Evolutionary conservation across 2,888 invertebrate genomes (phyloP).

Genomic region (Eudasyphora cyanicolor): DNA sequence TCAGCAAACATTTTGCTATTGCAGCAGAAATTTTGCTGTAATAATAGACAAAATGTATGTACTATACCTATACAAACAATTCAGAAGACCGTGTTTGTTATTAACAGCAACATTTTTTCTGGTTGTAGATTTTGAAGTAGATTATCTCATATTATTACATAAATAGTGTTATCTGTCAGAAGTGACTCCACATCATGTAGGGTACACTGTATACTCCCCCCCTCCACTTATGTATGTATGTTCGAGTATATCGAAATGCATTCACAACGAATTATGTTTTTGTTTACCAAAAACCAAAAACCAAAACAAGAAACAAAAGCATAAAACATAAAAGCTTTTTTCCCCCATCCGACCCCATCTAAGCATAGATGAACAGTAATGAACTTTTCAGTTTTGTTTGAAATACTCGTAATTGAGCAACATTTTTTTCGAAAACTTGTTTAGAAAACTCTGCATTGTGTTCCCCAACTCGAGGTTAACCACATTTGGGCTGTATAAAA

Average conservation of each 20-base stretch:
- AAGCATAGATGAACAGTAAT: constrained; percentile 9
- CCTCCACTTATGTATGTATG: too few species aligned
- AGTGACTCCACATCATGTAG: too few species aligned
- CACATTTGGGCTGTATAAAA: background rate
- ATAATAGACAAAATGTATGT: too few species aligned
- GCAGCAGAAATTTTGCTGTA: too few species aligned
- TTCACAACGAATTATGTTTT: background rate
- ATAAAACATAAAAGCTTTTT: constrained; percentile 8
- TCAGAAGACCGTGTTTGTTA: too few species aligned
- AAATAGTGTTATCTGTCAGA: too few species aligned
- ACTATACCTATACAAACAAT: too few species aligned
- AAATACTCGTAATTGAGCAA: background rate
- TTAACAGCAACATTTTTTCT: too few species aligned
- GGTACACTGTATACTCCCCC: too few species aligned
- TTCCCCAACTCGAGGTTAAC: constrained; percentile 19
- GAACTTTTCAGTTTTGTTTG: background rate
- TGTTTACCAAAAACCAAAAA: background rate
- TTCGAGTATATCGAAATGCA: background rate
- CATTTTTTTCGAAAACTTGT: background rate
- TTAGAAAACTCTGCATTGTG: background rate
- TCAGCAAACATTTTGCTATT: too few species aligned
- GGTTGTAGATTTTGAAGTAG: too few species aligned
- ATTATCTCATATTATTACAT: too few species aligned
- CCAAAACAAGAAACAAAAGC: background rate
- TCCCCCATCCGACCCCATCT: background rate